phyloP scores from a whole-genome alignment of 2,888 invertebrate species.

The Ctena decussata region DNA sequence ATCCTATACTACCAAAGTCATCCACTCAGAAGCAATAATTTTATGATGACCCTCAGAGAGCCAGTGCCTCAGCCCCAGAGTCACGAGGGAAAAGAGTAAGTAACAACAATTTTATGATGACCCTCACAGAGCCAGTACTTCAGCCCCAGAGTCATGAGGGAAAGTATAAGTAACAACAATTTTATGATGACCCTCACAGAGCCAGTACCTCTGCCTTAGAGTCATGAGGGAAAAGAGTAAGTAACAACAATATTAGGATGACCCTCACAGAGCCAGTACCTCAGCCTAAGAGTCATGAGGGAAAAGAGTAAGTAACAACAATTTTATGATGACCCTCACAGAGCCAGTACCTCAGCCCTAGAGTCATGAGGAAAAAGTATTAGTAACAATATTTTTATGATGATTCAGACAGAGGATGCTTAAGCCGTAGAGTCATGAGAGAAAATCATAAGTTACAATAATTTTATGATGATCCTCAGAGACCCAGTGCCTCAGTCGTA shows the following conservation, averaged over 20 bases:
- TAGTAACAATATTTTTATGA: not conserved
- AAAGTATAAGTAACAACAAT: conserved; percentile 88
- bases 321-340: not conserved
- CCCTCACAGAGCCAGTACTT: conserved; percentile 95
- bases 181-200: not conserved
- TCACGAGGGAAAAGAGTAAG: conserved; percentile 94
- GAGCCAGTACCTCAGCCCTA: not conserved
- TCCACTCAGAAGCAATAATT: conserved; percentile 95
- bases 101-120: conserved; percentile 94
- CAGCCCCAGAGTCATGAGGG: conserved; percentile 98
- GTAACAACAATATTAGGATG: not conserved
- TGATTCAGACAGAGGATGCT: not conserved
- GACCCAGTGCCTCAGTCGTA: too few species aligned
- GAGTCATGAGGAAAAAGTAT: not conserved
- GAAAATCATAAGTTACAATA: not conserved
- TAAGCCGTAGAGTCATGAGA: not conserved
- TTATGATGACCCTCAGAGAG: conserved; percentile 94
- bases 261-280: not conserved
- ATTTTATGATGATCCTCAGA: too few species aligned
- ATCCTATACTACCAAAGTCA: conserved; percentile 96
- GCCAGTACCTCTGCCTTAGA: not conserved
- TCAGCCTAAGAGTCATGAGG: not conserved
- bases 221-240: not conserved
- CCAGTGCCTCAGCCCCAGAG: conserved; percentile 98
- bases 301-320: not conserved